A percentile compares a stretch with the other conserved stretches of the same genome.
phyloP scores from a whole-genome alignment of 2,888 invertebrate genomes.

The Saturnia pavonia region DNA sequence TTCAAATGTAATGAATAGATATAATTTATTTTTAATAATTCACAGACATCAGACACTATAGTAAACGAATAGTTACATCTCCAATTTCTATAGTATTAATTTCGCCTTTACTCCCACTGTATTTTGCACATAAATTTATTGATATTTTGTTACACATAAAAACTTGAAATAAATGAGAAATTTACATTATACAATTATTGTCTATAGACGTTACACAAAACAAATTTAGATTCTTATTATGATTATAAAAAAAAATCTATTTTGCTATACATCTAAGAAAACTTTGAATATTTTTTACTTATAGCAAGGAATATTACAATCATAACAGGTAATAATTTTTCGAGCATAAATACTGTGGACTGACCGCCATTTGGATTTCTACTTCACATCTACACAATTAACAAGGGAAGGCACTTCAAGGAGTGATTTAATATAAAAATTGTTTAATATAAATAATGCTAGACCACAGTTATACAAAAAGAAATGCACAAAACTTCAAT shows the following conservation, averaged over 20 bases:
- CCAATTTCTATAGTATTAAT: neutral
- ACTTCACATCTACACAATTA: neutral
- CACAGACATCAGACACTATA: neutral
- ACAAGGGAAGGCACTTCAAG: slow-evolving; percentile 13
- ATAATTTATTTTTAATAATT: neutral
- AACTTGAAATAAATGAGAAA: neutral
- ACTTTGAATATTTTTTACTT: neutral
- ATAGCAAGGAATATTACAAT: neutral
- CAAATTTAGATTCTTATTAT: neutral
- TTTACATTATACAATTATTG: neutral
- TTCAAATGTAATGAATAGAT: neutral
- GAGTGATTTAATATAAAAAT: neutral
- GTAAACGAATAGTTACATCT: neutral
- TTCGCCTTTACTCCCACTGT: neutral
- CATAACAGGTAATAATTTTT: neutral
- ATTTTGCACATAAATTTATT: neutral
- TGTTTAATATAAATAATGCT: neutral
- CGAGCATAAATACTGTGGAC: neutral
- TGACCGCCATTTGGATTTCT: neutral
- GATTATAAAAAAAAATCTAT: neutral
- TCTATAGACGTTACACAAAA: neutral
- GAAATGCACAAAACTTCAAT: neutral
- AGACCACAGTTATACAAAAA: neutral
- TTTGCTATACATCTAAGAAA: neutral
- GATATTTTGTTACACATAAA: neutral